Evolutionary conservation across 2,113 vertebrate species (phyloP).

Genomic region (Rhegmatorhina hoffmannsi): DNA sequence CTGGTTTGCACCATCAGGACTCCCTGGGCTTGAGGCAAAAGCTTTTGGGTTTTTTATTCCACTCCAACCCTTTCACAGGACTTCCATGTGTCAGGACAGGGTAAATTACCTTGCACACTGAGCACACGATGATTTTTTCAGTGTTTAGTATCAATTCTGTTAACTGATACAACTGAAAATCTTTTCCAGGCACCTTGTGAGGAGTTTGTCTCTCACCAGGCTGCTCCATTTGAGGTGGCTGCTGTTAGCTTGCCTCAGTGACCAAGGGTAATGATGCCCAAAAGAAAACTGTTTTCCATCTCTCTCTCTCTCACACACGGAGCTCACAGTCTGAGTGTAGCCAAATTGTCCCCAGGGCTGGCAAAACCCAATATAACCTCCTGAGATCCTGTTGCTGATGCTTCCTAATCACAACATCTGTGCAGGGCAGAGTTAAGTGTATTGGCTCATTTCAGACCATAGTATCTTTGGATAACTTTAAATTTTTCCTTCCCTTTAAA

Average conservation of each 20-base stretch:
- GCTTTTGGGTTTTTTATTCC: background rate
- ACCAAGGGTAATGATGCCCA: background rate
- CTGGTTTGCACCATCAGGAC: background rate
- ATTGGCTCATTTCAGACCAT: background rate
- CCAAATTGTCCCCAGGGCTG: background rate
- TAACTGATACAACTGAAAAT: background rate
- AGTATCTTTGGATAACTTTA: background rate
- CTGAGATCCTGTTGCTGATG: background rate
- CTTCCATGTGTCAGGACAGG: background rate
- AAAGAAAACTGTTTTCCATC: background rate
- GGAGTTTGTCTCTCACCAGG: background rate
- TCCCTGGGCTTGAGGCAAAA: background rate
- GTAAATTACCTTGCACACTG: background rate
- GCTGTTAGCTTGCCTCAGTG: background rate
- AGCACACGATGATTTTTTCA: background rate
- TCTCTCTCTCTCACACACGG: background rate
- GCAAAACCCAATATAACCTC: background rate
- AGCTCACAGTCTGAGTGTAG: background rate
- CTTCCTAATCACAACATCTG: background rate
- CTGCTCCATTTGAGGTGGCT: background rate
- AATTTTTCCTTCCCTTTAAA: background rate
- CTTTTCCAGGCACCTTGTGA: background rate
- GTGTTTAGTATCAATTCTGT: background rate
- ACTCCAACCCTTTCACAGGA: background rate
- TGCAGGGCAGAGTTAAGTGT: background rate